A percentile compares a stretch with the other conserved stretches of the same genome.
phyloP scores from a whole-genome alignment of 2,113 vertebrate species.

The Hippotragus niger region DNA sequence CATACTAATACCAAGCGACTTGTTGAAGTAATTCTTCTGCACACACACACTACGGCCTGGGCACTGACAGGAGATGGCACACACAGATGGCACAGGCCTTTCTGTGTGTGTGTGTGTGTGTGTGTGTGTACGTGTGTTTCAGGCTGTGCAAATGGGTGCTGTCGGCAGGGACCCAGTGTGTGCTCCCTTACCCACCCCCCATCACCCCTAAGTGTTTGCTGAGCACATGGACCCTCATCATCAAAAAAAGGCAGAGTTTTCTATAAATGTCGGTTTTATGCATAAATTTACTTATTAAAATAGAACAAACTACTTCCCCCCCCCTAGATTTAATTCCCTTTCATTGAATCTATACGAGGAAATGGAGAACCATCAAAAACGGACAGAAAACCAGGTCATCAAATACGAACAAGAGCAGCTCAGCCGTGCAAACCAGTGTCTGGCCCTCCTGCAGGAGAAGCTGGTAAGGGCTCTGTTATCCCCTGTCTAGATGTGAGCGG shows the following conservation, averaged over 20 bases:
- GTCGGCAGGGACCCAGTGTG: neutral
- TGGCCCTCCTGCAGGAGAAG: slow-evolving; percentile 74
- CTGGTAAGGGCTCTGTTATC: slow-evolving; percentile 76
- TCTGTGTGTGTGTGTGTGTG: neutral
- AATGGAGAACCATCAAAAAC: slow-evolving; percentile 75
- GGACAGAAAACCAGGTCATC: slow-evolving; percentile 78
- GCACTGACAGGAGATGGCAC: neutral
- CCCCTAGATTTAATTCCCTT: slow-evolving; percentile 73
- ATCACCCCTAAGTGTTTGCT: neutral
- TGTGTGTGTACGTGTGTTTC: neutral
- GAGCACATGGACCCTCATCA: neutral
- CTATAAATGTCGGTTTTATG: neutral
- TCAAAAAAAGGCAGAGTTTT: neutral
- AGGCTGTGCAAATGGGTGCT: neutral
- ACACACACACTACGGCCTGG: neutral
- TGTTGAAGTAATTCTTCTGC: neutral
- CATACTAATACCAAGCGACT: neutral
- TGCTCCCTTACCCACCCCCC: neutral
- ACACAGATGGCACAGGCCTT: neutral
- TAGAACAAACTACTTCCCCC: neutral
- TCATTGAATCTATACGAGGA: slow-evolving; percentile 79
- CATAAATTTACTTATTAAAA: slow-evolving; percentile 1
- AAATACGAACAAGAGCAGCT: slow-evolving; percentile 69
- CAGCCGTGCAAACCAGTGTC: slow-evolving; percentile 67
- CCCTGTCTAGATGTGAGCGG: fast-evolving